Evolutionary conservation across 2,888 invertebrate genomes (phyloP), one percentile per base, ranked within the genome.

Genomic region (Rhagium mordax): DNA sequence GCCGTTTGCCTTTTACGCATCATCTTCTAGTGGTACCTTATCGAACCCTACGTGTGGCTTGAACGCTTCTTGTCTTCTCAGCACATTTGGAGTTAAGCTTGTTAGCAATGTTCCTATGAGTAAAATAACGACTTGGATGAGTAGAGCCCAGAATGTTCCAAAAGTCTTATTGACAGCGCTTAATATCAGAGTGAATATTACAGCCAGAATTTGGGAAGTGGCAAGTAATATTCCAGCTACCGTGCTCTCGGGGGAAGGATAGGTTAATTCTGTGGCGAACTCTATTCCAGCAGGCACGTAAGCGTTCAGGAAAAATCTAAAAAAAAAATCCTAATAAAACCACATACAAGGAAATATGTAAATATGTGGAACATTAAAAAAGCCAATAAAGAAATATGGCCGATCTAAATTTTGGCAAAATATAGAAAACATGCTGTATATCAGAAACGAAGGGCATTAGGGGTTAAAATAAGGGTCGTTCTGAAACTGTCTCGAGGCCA

Each of bases 271-370:
- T 21, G 80, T 80, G 1, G 83, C 84, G 53, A 83, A 78, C 76
- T 84, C 84, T 21, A 83, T 79, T 48, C 84, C 84, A 16, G 82
- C 81, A 7, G 82, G 80, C 71, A 83, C 77, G 62, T 84, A 84
- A n/a, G 83, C 82, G 65, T 77, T 83, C 13, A 82, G 75, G 71
- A 84, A 84, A 47, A 82, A 78, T 21, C 84, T 84, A 68, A 27
- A 82, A 80, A 55, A 62, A n/a, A 29, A 57, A 67, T 49, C 15
- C 7, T 53, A 18, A 53, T 2, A 20, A 53, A 20, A 20, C 3
- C 16, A 8, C n/a, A n/a, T n/a, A n/a, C n/a, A n/a, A n/a, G n/a
- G n/a, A n/a, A n/a, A n/a, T n/a, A n/a, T n/a, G n/a, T n/a, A n/a
- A n/a, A n/a, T n/a, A n/a, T n/a, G n/a, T n/a, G n/a, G n/a, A n/a